A percentile compares a stretch with the other conserved stretches of the same genome.
These are phyloP conservation scores for Morpho deidamia DNA, from an alignment of 2,888 invertebrate genomes.

Conservation along the genomic window DNA sequence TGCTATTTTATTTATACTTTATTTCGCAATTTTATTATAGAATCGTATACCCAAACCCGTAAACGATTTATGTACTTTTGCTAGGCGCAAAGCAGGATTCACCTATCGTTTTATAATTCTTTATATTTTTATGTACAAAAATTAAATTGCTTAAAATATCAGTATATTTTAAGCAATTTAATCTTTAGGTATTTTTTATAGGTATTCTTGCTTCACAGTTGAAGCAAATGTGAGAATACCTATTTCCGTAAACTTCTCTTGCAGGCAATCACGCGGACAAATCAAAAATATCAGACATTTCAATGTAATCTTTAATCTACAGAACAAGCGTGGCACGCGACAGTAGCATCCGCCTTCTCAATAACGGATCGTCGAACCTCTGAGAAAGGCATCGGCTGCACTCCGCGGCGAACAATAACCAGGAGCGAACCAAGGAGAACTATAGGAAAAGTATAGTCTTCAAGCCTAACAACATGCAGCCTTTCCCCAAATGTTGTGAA, in stretches of 20 bases:
- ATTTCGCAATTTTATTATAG: no score
- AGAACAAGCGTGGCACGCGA: constrained; percentile 66
- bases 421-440: constrained; percentile 51
- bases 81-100: no score
- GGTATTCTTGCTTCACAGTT: no score
- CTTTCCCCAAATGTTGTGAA: constrained; percentile 67
- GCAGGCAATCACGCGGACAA: not conserved
- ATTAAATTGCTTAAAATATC: no score
- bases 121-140: no score
- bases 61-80: no score
- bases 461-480: constrained; percentile 46
- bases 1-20: no score
- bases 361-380: constrained; percentile 69
- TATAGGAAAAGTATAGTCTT: constrained; percentile 50
- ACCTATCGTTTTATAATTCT: no score
- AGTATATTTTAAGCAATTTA: no score
- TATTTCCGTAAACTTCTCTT: not conserved
- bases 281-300: not conserved
- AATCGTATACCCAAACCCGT: no score
- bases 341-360: constrained; percentile 62
- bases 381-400: constrained; percentile 52
- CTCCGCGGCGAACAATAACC: constrained; percentile 51
- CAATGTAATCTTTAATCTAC: constrained; percentile 7
- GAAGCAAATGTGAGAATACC: not conserved
- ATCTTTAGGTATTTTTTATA: no score